Evolutionary conservation across 2,797 vertebrate genomes (phyloP).

Genomic region (Apodemus agrarius): DNA sequence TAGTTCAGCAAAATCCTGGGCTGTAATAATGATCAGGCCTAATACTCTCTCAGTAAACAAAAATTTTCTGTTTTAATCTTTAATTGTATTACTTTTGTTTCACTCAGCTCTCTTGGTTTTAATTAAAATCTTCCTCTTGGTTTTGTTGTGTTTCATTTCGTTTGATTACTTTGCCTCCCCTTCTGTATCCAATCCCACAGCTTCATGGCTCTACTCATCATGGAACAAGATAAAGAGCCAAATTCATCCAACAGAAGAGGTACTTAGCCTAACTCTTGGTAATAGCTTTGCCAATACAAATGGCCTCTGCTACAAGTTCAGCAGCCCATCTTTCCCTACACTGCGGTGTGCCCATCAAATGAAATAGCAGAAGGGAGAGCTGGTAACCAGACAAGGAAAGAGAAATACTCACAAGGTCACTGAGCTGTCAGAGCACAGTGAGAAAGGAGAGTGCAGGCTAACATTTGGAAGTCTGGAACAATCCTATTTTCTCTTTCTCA

Average conservation of each 20-base stretch:
- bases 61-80: background rate
- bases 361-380: slow-evolving; percentile 62
- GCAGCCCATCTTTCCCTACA: slow-evolving; percentile 14
- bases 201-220: background rate
- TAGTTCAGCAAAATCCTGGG: background rate
- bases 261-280: slow-evolving; percentile 74
- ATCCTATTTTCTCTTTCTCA: background rate
- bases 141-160: background rate
- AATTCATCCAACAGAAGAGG: slow-evolving; percentile 68
- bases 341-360: slow-evolving; percentile 35
- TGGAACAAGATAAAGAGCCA: slow-evolving; percentile 42
- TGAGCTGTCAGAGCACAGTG: background rate
- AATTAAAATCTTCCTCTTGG: background rate
- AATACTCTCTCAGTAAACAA: background rate
- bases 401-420: slow-evolving; percentile 55
- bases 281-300: slow-evolving; percentile 53
- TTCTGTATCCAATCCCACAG: background rate
- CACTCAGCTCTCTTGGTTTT: background rate
- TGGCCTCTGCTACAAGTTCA: slow-evolving; percentile 54
- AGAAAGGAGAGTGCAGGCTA: slow-evolving; percentile 34
- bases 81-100: background rate
- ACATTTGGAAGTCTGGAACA: background rate
- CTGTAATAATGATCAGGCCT: background rate
- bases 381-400: slow-evolving; percentile 26
- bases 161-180: background rate